Evolutionary conservation across 2,888 invertebrate species (phyloP).

Genomic region (Drosophila imparisetae): DNA sequence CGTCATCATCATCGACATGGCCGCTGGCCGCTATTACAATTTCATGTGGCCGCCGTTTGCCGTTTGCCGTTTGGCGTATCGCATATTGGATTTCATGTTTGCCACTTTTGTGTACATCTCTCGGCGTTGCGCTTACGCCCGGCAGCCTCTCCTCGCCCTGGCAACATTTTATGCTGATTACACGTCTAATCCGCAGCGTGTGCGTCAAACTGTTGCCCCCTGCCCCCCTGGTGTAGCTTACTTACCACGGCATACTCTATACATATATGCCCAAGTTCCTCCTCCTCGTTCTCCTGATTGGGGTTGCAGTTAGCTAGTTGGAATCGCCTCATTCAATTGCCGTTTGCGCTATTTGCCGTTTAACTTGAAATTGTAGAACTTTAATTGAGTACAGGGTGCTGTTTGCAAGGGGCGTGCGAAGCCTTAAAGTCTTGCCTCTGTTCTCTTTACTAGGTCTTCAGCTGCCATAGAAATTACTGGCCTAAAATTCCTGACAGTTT

Average conservation of each 20-base stretch:
- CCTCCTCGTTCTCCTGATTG: constrained; percentile 16
- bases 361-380: constrained; percentile 51
- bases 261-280: neutral
- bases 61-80: constrained; percentile 28
- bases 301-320: constrained; percentile 25
- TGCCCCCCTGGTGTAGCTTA: constrained; percentile 1
- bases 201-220: constrained; percentile 52
- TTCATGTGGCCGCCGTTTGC: constrained; percentile 51
- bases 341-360: constrained; percentile 69
- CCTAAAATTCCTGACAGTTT: neutral
- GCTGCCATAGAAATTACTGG: neutral
- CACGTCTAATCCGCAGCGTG: constrained; percentile 79
- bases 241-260: neutral
- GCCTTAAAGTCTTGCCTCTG: constrained; percentile 9
- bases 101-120: constrained; percentile 61
- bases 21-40: constrained; percentile 55
- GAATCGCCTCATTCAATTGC: constrained; percentile 66
- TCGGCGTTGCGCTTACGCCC: constrained; percentile 2
- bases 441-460: constrained; percentile 17
- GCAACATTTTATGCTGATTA: constrained; percentile 80
- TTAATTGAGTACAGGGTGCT: constrained; percentile 66
- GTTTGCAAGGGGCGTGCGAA: constrained; percentile 7
- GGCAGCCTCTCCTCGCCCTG: neutral
- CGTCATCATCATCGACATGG: constrained; percentile 48
- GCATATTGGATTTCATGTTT: constrained; percentile 79